Evolutionary conservation across 2,113 vertebrate species (phyloP).

Genomic region (Psophia crepitans): DNA sequence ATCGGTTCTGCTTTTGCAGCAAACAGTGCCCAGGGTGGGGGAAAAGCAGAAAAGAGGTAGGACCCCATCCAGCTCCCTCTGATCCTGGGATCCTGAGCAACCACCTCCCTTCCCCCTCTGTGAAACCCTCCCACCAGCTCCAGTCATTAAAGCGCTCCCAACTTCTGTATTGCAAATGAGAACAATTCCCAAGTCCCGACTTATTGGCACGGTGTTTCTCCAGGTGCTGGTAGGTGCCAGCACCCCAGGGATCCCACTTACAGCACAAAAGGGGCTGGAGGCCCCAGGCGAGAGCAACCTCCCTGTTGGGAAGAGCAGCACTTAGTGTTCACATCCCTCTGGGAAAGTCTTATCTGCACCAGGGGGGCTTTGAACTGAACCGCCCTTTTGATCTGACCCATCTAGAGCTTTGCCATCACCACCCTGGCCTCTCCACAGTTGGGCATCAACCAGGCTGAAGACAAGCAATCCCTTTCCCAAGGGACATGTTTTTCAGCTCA

Average conservation of each 20-base stretch:
- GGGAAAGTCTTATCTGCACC: not conserved
- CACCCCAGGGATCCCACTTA: not conserved
- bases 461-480: not conserved
- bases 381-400: not conserved
- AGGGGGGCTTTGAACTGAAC: not conserved
- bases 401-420: not conserved
- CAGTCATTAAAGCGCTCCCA: not conserved
- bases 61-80: not conserved
- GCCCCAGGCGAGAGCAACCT: not conserved
- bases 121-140: not conserved
- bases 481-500: not conserved
- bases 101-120: too few relatives aligned
- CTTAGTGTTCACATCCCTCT: not conserved
- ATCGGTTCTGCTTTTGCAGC: not conserved
- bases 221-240: not conserved
- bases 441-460: too few relatives aligned
- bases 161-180: not conserved
- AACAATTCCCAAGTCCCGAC: not conserved
- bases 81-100: too few relatives aligned
- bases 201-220: not conserved
- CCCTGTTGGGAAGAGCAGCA: not conserved
- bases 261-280: not conserved
- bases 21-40: not conserved
- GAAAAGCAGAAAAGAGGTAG: too few relatives aligned
- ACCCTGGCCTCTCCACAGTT: not conserved